These are phyloP conservation scores for Theropithecus gelada DNA, from an alignment of 2,113 vertebrate genomes.

Conservation along the genomic window DNA sequence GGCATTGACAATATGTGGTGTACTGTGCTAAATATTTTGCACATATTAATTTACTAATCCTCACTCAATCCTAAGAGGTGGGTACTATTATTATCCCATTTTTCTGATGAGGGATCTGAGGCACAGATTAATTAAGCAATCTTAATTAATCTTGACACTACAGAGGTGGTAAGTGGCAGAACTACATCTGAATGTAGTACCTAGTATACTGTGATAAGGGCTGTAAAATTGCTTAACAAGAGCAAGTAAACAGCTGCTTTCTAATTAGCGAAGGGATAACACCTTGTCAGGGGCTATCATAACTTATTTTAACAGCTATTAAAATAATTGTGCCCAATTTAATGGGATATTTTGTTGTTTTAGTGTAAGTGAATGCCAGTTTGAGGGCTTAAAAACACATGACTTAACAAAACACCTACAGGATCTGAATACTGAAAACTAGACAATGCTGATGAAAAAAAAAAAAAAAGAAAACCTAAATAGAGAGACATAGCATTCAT, in stretches of 20 bases:
- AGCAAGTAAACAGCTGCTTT: constrained; percentile 33
- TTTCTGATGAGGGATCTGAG: constrained; percentile 8
- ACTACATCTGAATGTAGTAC: not conserved
- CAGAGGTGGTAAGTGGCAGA: constrained; percentile 28
- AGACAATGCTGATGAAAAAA: not conserved
- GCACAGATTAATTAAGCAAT: constrained; percentile 6
- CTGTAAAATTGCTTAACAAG: constrained; percentile 7
- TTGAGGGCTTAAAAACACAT: not conserved
- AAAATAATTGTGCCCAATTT: constrained; percentile 40
- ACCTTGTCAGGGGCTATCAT: not conserved
- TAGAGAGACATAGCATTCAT: not conserved
- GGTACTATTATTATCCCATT: not conserved
- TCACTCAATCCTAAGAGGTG: not conserved
- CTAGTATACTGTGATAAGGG: not conserved
- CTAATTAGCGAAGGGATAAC: constrained; percentile 32
- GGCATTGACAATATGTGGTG: not conserved
- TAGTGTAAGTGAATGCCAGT: not conserved
- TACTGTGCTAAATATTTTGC: not conserved
- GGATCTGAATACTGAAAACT: not conserved
- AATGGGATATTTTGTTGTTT: constrained; percentile 21
- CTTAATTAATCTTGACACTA: not conserved
- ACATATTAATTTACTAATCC: constrained; percentile 1
- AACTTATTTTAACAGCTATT: constrained; percentile 52
- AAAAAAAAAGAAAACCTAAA: constrained; percentile 2
- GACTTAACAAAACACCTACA: not conserved